Percentiles rank a stretch among this genome's conserved stretches.
These are phyloP conservation scores for Scortum barcoo DNA, from an alignment of 2,113 vertebrate species.

Conservation along the genomic window DNA sequence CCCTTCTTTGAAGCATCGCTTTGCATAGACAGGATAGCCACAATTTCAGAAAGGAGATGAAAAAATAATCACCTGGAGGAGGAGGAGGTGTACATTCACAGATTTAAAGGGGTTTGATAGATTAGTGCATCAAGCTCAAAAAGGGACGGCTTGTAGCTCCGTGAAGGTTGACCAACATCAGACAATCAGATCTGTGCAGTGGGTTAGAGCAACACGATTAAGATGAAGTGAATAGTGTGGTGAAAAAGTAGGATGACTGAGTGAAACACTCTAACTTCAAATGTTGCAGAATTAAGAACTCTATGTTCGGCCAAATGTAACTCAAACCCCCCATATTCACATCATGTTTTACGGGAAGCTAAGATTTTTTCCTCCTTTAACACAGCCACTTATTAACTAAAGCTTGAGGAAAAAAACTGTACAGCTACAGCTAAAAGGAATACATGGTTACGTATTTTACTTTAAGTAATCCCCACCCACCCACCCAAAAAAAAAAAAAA, in stretches of 20 bases:
- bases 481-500: background rate
- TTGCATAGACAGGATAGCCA: constrained; percentile 73
- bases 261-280: background rate
- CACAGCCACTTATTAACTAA: background rate
- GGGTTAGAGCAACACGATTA: background rate
- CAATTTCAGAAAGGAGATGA: background rate
- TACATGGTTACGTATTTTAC: background rate
- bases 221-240: background rate
- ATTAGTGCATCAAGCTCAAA: constrained; percentile 53
- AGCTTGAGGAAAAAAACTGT: constrained; percentile 12
- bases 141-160: constrained; percentile 35
- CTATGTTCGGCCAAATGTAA: background rate
- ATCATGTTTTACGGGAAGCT: background rate
- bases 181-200: constrained; percentile 22
- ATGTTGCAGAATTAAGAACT: constrained; percentile 3
- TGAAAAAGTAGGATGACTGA: background rate
- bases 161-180: constrained; percentile 21
- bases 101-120: constrained; percentile 35
- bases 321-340: background rate
- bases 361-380: constrained; percentile 11
- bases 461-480: too few relatives aligned
- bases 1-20: constrained; percentile 58
- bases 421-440: background rate
- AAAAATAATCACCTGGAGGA: background rate
- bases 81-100: constrained; percentile 66